phyloP scores from a whole-genome alignment of 2,113 vertebrate species.

The Aplodontia rufa region DNA sequence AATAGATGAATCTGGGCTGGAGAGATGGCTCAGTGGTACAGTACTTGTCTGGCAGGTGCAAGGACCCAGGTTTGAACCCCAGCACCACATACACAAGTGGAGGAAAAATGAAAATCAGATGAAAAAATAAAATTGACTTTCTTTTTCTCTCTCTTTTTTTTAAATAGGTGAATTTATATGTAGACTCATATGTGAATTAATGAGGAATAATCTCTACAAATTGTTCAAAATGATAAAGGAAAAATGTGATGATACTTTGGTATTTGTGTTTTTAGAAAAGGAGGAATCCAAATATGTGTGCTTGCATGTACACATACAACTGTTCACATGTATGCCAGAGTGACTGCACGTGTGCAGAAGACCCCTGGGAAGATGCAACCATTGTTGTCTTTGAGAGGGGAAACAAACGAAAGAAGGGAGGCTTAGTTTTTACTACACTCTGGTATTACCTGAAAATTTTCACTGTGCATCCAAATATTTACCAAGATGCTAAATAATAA shows the following conservation, averaged over 20 bases:
- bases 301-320: background rate
- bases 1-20: background rate
- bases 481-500: background rate
- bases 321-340: background rate
- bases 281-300: background rate
- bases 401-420: background rate
- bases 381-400: background rate
- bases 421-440: background rate
- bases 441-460: background rate
- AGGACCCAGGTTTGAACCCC: too few relatives aligned
- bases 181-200: background rate
- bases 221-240: background rate
- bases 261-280: conserved; percentile 28
- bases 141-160: too few relatives aligned
- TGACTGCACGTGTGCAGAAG: background rate
- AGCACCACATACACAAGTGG: too few relatives aligned
- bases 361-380: background rate
- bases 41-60: too few relatives aligned
- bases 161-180: background rate
- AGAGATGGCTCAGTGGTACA: too few relatives aligned
- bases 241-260: background rate
- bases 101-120: too few relatives aligned
- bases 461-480: background rate
- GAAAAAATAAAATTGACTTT: too few relatives aligned
- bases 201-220: background rate